Conservation (phyloP, 2,888 invertebrate genomes). For the Megaustenia siamemsis region DNA sequence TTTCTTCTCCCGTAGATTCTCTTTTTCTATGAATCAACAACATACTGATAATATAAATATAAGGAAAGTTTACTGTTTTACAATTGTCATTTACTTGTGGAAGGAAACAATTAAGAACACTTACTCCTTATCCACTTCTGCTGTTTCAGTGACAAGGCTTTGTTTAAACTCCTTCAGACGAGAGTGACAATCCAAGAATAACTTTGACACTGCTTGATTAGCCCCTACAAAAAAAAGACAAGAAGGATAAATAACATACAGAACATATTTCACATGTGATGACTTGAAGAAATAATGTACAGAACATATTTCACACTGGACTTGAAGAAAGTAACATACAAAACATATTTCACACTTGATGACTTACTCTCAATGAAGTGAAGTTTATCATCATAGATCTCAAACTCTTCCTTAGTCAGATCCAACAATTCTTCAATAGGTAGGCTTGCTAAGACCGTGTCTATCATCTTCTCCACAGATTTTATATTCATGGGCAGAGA, state of each 20-base stretch:
- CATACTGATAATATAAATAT: too few species aligned
- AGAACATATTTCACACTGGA: too few species aligned
- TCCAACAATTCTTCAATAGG: conserved; percentile 19
- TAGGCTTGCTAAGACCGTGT: neutral
- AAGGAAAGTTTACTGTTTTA: too few species aligned
- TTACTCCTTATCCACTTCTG: conserved; percentile 57
- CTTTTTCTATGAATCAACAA: too few species aligned
- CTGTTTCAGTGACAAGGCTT: conserved; percentile 57
- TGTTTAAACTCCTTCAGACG: conserved; percentile 47
- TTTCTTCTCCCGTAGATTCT: too few species aligned
- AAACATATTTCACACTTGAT: neutral
- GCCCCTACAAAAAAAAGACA: conserved; percentile 28
- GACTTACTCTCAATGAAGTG: conserved; percentile 46
- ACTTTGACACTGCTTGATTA: conserved; percentile 49
- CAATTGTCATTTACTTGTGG: too few species aligned
- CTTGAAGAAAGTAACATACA: neutral
- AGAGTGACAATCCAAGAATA: conserved; percentile 51
- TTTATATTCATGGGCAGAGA: conserved; percentile 11
- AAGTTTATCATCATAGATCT: conserved; percentile 18
- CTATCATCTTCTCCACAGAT: conserved; percentile 40
- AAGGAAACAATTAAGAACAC: conserved; percentile 23
- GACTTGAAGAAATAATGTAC: neutral
- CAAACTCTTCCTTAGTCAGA: conserved; percentile 30
- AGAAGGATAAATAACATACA: neutral
- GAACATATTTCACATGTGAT: neutral